phyloP scores from a whole-genome alignment of 2,888 invertebrate genomes.

The Platycheirus rosarum region DNA sequence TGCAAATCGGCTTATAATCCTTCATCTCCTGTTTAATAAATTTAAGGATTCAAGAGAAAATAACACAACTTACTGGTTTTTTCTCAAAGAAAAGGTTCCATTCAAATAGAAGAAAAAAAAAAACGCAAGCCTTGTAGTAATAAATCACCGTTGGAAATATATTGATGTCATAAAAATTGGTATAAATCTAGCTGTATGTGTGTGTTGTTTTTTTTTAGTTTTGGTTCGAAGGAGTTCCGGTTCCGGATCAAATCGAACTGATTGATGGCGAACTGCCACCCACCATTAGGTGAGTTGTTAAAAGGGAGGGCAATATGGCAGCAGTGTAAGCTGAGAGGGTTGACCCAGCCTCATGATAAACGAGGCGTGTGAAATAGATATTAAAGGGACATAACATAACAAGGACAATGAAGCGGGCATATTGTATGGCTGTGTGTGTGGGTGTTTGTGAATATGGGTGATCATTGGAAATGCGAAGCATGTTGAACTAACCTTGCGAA shows the following conservation, averaged over 20 bases:
- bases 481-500: constrained; percentile 64
- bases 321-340: constrained; percentile 12
- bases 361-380: constrained; percentile 73
- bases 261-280: constrained; percentile 68
- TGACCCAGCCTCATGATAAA: constrained; percentile 63
- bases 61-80: neutral
- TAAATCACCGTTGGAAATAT: constrained; percentile 71
- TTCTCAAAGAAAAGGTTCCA: neutral
- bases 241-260: constrained; percentile 71
- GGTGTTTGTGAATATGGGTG: constrained; percentile 8
- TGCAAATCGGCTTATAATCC: too few species aligned
- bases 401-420: constrained; percentile 48
- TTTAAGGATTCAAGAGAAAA: too few species aligned
- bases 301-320: constrained; percentile 13
- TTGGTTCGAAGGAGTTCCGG: constrained; percentile 68
- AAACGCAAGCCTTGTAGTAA: constrained; percentile 46
- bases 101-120: constrained; percentile 7
- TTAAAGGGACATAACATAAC: constrained; percentile 71
- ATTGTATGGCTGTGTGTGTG: constrained; percentile 8
- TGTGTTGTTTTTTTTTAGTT: constrained; percentile 7
- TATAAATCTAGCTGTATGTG: constrained; percentile 72
- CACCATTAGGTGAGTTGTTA: constrained; percentile 60
- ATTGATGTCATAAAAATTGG: constrained; percentile 74
- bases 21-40: too few species aligned
- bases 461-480: constrained; percentile 57